Evolutionary conservation across 2,113 vertebrate species (phyloP).

Genomic region (Bufo bufo): DNA sequence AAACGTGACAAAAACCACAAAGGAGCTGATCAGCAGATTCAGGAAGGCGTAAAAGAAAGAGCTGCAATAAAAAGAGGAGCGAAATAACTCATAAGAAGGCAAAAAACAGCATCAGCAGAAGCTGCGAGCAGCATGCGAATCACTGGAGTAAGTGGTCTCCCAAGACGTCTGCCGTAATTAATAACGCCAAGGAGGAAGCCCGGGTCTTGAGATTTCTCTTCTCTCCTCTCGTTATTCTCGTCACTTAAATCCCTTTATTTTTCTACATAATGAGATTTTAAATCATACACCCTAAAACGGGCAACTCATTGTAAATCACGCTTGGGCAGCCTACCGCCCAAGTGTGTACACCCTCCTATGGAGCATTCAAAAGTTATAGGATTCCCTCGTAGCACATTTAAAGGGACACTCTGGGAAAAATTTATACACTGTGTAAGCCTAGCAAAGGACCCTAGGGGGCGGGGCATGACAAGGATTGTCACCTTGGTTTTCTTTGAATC

Average conservation of each 20-base stretch:
- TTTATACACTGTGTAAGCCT: too few species aligned
- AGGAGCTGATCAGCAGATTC: conserved; percentile 87
- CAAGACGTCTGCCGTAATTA: conserved; percentile 64
- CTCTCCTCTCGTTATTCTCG: conserved; percentile 55
- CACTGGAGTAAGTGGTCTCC: conserved; percentile 57
- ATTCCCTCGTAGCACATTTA: too few species aligned
- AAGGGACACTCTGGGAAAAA: too few species aligned
- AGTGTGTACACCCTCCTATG: too few species aligned
- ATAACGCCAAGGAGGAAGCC: conserved; percentile 59
- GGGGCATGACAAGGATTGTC: too few species aligned
- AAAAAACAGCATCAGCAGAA: conserved; percentile 64
- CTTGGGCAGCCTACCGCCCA: neutral
- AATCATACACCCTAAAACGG: conserved; percentile 57
- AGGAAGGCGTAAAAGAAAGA: conserved; percentile 90
- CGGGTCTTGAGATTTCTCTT: conserved; percentile 57
- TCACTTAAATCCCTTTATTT: conserved; percentile 57
- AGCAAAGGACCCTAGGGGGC: too few species aligned
- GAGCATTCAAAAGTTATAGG: too few species aligned
- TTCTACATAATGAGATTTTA: conserved; percentile 53
- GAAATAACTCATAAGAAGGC: conserved; percentile 62
- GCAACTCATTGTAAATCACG: neutral
- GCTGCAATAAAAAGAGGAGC: conserved; percentile 71
- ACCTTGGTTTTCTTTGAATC: too few species aligned
- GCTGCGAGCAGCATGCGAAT: conserved; percentile 56
- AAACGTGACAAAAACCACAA: conserved; percentile 87